A percentile compares a stretch with the other conserved stretches of the same genome.
Evolutionary conservation across 2,888 invertebrate species (phyloP).

Genomic region (Lissonota sp.): DNA sequence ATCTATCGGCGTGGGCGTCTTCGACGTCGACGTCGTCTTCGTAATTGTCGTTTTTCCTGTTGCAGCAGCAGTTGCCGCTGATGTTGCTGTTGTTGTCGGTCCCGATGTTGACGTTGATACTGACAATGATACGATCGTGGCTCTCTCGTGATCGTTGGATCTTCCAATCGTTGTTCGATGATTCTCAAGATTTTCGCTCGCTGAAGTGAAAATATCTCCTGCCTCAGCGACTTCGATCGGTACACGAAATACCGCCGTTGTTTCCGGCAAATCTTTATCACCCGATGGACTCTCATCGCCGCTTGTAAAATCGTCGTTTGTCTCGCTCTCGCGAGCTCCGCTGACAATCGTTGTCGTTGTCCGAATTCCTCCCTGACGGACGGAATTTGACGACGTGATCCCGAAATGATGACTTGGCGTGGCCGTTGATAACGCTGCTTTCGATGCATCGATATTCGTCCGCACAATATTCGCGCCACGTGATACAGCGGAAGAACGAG

Average conservation of each 20-base stretch:
- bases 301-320: too few relatives aligned
- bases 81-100: constrained; percentile 38
- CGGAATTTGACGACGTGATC: too few relatives aligned
- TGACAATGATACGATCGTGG: constrained; percentile 20
- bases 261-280: too few relatives aligned
- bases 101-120: too few relatives aligned
- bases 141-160: constrained; percentile 27
- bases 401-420: too few relatives aligned
- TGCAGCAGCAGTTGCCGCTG: constrained; percentile 40
- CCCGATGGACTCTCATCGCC: too few relatives aligned
- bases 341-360: constrained; percentile 34
- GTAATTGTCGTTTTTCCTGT: constrained; percentile 40
- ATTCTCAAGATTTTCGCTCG: constrained; percentile 61
- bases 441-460: constrained; percentile 75
- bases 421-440: constrained; percentile 81
- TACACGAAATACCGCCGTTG: too few relatives aligned
- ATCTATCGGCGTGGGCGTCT: constrained; percentile 49
- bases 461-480: constrained; percentile 73
- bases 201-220: not conserved
- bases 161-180: constrained; percentile 45
- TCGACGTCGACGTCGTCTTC: constrained; percentile 53
- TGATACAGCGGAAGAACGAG: constrained; percentile 72
- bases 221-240: too few relatives aligned
- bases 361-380: constrained; percentile 45
- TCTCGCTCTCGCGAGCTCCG: constrained; percentile 23